Base-by-base conservation (phyloP, 2,113 vertebrate species). In the Leptodactylus fuscus region DNA sequence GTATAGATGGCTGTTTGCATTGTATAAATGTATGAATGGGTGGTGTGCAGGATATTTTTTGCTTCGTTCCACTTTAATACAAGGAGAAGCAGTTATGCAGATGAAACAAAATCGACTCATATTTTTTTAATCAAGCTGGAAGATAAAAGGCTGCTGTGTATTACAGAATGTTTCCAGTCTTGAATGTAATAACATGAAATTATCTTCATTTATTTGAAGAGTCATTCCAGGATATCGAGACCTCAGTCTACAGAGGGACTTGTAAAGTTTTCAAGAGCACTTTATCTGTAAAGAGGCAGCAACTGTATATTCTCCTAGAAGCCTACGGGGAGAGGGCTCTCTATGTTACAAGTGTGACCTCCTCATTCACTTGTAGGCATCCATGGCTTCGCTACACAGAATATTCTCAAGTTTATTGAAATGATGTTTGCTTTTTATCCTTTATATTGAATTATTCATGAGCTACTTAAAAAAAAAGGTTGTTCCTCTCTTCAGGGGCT, bases 151-250 rank as follows among this genome's bases (percentile, higher is more conserved):
- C 75, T 44, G 32, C 74, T 69, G 32, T n/a, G 22, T 46, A 60
- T 74, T 71, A 38, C n/a, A 60, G 34, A 74, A 58, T 75, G 81
- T 73, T 83, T 75, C 53, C 51, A 83, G 70, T 46, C 70, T 83
- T 69, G 83, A 70, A 79, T 85, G 55, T 85, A 80, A 85, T 85
- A 79, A 85, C 55, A 65, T 18, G 55, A 79, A 85, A 79, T 85
- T 80, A 85, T 85, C 32, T 60, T 85, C 83, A 80, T 79, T 85
- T 70, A 67, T 85, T 44, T 85, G 62, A 85, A 85, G 83, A 79
- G 65, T 80, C 83, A 79, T 70, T 29, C 44, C 46, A 70, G 83
- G 74, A 78, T 78, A 79, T 48, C 13, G 48, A 70, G 67, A 69
- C 24, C 46, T 79, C 83, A 44, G 62, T 85, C 48, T 80, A 62